A percentile compares a stretch with the other conserved stretches of the same genome.
These are phyloP conservation scores for Avahi laniger DNA, from an alignment of 2,797 vertebrate species.

Conservation along the genomic window DNA sequence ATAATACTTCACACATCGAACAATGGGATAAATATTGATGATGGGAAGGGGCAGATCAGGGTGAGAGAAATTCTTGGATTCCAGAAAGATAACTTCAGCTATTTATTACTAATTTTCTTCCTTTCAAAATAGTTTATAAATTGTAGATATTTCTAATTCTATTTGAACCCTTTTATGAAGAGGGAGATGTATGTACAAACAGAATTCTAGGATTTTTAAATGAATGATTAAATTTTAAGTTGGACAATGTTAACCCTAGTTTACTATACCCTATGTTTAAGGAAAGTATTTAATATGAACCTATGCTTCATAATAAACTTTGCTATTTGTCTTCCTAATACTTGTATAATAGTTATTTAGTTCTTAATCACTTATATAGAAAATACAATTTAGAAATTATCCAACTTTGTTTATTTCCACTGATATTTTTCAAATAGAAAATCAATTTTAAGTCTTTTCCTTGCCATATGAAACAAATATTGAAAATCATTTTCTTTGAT, in stretches of 20 bases:
- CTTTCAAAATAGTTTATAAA: slow-evolving; percentile 24
- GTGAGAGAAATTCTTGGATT: not conserved
- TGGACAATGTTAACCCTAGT: not conserved
- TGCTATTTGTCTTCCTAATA: not conserved
- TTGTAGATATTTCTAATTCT: not conserved
- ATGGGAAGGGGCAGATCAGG: not conserved
- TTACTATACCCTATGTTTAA: not conserved
- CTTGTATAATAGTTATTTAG: not conserved
- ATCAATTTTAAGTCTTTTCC: slow-evolving; percentile 13
- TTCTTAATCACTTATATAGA: not conserved
- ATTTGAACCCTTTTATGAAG: not conserved
- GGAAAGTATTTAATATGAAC: not conserved
- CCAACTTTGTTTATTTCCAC: not conserved
- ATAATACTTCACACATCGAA: not conserved
- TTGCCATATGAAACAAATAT: slow-evolving; percentile 29
- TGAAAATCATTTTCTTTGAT: slow-evolving; percentile 16
- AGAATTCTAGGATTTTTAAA: not conserved
- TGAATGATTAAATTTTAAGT: not conserved
- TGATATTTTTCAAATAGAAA: slow-evolving; percentile 26
- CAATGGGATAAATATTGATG: not conserved
- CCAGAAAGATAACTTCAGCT: not conserved
- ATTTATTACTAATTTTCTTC: not conserved
- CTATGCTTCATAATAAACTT: not conserved
- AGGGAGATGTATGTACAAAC: not conserved
- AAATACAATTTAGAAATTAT: not conserved